Conservation (phyloP, 1,140 invertebrate genomes). For the Ceratina japonica region DNA sequence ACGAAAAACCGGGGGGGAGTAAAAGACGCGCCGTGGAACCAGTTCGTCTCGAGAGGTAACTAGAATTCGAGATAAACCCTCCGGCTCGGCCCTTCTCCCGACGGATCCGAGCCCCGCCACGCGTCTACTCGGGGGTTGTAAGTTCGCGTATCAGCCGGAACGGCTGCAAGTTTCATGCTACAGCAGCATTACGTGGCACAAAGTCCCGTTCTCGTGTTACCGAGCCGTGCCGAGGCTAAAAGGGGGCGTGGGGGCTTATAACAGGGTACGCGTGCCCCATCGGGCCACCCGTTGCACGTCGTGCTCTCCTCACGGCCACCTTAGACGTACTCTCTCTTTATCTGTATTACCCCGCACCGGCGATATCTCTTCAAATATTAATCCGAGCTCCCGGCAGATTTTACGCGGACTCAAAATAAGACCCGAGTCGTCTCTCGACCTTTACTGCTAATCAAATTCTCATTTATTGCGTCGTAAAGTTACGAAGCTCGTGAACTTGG, state of each 20-base stretch:
- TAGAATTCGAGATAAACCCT: conserved; percentile 14
- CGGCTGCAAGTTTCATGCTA: conserved; percentile 55
- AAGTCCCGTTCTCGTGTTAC: conserved; percentile 63
- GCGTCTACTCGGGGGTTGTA: conserved; percentile 8
- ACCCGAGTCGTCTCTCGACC: no score
- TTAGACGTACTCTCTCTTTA: conserved; percentile 31
- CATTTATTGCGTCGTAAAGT: no score
- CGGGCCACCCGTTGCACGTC: conserved; percentile 42
- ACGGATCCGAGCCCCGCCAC: conserved; percentile 7
- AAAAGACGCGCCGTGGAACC: neutral
- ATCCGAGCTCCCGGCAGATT: no score
- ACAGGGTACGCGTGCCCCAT: conserved; percentile 57
- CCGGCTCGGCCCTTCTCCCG: neutral
- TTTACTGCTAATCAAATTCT: no score
- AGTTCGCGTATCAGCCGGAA: conserved; percentile 53
- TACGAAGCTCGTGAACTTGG: no score
- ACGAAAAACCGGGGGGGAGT: no score
- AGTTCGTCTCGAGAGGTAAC: neutral
- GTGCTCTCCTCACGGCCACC: conserved; percentile 26
- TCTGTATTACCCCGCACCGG: no score
- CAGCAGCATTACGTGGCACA: conserved; percentile 58
- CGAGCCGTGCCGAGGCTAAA: conserved; percentile 32
- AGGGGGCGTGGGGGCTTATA: conserved; percentile 45
- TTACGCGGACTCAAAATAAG: no score
- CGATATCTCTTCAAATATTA: no score